A percentile compares a stretch with the other conserved stretches of the same genome.
phyloP scores from a whole-genome alignment of 1,140 invertebrate genomes.

The Eufriesea mexicana region DNA sequence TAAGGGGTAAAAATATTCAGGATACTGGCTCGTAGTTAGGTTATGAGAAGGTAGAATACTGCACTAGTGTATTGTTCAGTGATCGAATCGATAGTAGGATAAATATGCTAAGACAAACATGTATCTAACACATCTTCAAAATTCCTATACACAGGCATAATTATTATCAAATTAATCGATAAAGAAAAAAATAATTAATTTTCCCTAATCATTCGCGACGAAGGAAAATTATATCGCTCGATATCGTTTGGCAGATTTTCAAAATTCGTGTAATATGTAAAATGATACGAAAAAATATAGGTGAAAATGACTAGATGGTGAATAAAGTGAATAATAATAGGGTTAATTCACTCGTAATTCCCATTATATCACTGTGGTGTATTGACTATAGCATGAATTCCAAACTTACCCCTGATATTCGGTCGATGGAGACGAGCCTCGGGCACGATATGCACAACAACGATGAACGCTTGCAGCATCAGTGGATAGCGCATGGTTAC shows the following conservation, averaged over 20 bases:
- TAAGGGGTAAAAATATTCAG: too few relatives aligned
- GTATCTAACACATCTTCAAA: too few relatives aligned
- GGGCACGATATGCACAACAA: slow-evolving; percentile 48
- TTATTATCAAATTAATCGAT: too few relatives aligned
- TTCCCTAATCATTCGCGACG: background rate
- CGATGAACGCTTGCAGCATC: slow-evolving; percentile 62
- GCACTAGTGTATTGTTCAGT: too few relatives aligned
- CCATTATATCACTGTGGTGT: background rate
- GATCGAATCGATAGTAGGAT: background rate
- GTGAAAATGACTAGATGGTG: too few relatives aligned
- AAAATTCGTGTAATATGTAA: background rate
- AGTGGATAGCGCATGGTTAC: slow-evolving; percentile 62
- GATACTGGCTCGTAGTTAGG: too few relatives aligned
- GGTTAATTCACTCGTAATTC: background rate
- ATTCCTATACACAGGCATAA: too few relatives aligned
- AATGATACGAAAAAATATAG: background rate
- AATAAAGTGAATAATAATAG: background rate
- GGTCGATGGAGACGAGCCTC: slow-evolving; percentile 40
- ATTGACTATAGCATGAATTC: background rate
- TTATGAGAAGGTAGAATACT: too few relatives aligned
- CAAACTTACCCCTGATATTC: slow-evolving; percentile 62
- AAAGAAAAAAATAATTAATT: too few relatives aligned
- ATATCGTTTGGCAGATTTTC: background rate
- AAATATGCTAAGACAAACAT: background rate
- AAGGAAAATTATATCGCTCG: background rate